A percentile compares a stretch with the other conserved stretches of the same genome.
Evolutionary conservation across 2,113 vertebrate genomes (phyloP).

Genomic region (Pipra filicauda): DNA sequence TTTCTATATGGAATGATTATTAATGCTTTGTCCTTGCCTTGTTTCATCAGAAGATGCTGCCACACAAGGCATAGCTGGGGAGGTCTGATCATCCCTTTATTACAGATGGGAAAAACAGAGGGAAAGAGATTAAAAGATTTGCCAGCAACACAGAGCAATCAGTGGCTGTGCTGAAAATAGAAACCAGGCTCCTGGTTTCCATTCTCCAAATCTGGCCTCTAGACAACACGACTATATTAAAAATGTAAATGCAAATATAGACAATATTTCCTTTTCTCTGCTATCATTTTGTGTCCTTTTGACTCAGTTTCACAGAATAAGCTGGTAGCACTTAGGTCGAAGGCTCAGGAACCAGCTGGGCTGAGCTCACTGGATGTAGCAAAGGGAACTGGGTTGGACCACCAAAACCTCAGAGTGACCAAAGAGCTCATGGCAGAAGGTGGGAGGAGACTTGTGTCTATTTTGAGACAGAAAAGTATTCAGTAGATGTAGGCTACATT

Average conservation of each 20-base stretch:
- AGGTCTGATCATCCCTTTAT: constrained; percentile 41
- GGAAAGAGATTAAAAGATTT: constrained; percentile 64
- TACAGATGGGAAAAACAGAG: constrained; percentile 48
- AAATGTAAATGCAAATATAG: constrained; percentile 49
- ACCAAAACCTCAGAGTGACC: constrained; percentile 34
- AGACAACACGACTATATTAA: constrained; percentile 18
- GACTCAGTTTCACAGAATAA: neutral
- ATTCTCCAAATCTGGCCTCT: constrained; percentile 39
- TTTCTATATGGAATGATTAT: neutral
- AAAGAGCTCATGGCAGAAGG: constrained; percentile 22
- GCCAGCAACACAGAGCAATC: constrained; percentile 49
- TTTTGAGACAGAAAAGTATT: constrained; percentile 43
- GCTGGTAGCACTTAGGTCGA: neutral
- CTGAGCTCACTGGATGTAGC: neutral
- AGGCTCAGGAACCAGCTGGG: neutral
- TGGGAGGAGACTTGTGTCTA: constrained; percentile 47
- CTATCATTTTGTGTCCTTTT: neutral
- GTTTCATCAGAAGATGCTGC: constrained; percentile 12
- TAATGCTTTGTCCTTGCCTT: neutral
- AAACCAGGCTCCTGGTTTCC: constrained; percentile 45
- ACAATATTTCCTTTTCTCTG: neutral
- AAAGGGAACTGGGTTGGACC: neutral
- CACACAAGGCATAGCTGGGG: neutral
- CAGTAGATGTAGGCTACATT: constrained; percentile 6
- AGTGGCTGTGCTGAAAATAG: constrained; percentile 49